Evolutionary conservation across 2,888 invertebrate species (phyloP).

Genomic region (Cryptus viduatorius): DNA sequence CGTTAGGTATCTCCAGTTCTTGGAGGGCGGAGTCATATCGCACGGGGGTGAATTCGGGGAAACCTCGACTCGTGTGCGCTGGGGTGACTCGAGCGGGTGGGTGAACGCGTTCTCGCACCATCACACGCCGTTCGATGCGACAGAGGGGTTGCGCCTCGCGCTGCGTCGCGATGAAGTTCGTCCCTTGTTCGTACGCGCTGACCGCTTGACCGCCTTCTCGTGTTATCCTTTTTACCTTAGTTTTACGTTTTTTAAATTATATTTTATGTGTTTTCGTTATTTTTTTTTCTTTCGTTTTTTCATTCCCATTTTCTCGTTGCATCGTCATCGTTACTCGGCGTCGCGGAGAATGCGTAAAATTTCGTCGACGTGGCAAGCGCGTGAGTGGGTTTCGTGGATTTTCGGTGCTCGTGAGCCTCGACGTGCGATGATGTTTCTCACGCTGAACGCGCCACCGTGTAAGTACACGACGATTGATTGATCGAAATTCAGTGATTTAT

Average conservation of each 20-base stretch:
- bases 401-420: slow-evolving; percentile 44
- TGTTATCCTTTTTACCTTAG: slow-evolving; percentile 3
- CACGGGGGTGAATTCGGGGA: slow-evolving; percentile 26
- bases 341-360: slow-evolving; percentile 54
- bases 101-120: slow-evolving; percentile 55
- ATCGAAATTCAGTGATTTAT: background rate
- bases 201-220: slow-evolving; percentile 58
- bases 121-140: slow-evolving; percentile 66
- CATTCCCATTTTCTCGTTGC: slow-evolving; percentile 12
- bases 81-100: slow-evolving; percentile 30
- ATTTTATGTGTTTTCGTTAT: background rate
- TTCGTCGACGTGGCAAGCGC: slow-evolving; percentile 53
- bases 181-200: slow-evolving; percentile 50
- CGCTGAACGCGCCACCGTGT: slow-evolving; percentile 43
- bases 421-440: slow-evolving; percentile 56
- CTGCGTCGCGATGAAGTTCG: slow-evolving; percentile 63
- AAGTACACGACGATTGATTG: slow-evolving; percentile 41
- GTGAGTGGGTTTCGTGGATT: slow-evolving; percentile 57
- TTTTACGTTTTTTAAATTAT: slow-evolving; percentile 15
- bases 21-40: slow-evolving; percentile 61
- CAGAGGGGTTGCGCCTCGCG: slow-evolving; percentile 65
- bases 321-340: background rate
- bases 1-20: slow-evolving; percentile 37
- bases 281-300: slow-evolving; percentile 13
- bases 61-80: slow-evolving; percentile 12